A percentile compares a stretch with the other conserved stretches of the same genome.
phyloP scores from a whole-genome alignment of 2,113 vertebrate genomes.

The Ancistrus triradiatus region DNA sequence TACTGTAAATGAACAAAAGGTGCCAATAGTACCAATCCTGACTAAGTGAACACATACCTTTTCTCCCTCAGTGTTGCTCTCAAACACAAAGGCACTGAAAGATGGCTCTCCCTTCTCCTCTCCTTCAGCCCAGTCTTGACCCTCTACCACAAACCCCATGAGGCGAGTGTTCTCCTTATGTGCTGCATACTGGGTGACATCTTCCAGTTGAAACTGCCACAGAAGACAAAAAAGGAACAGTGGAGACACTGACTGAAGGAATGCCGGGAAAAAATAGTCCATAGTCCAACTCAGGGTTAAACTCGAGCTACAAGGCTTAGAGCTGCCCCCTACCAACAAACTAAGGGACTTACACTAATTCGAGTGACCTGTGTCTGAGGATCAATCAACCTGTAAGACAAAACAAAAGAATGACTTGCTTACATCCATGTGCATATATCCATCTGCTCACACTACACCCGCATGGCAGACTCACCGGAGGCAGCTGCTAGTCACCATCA shows the following conservation, averaged over 20 bases:
- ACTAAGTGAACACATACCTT: conserved; percentile 72
- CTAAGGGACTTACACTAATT: conserved; percentile 79
- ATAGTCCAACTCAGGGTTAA: too few species aligned
- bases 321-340: not conserved
- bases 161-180: conserved; percentile 92
- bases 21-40: too few species aligned
- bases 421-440: not conserved
- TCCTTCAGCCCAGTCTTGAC: conserved; percentile 67
- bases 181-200: conserved; percentile 86
- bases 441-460: too few species aligned
- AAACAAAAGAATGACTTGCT: conserved; percentile 14
- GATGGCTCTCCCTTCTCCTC: conserved; percentile 69
- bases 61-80: conserved; percentile 97
- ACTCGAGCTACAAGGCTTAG: too few species aligned
- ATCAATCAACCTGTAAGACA: conserved; percentile 82
- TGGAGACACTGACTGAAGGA: too few species aligned
- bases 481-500: conserved; percentile 87
- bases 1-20: too few species aligned
- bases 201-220: conserved; percentile 82
- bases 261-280: too few species aligned
- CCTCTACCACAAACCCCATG: conserved; percentile 85
- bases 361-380: conserved; percentile 95
- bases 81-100: conserved; percentile 85
- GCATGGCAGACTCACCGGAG: conserved; percentile 69
- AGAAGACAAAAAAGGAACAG: not conserved